Conservation (phyloP, 2,797 vertebrate species). For the Hydrocynus forskahlii region DNA sequence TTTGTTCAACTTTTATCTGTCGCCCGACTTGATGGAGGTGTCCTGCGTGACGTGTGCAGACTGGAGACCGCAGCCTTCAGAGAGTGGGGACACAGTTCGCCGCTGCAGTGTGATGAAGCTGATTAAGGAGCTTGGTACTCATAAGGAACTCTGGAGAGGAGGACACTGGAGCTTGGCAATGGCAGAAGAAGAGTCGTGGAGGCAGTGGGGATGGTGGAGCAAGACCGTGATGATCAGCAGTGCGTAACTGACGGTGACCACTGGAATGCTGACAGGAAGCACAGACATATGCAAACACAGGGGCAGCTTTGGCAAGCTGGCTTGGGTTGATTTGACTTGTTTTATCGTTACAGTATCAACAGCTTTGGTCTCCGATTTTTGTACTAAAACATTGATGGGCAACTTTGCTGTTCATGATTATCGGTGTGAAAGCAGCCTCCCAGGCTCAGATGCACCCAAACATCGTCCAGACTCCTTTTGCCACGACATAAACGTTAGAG, state of each 20-base stretch:
- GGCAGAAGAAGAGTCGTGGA: not conserved
- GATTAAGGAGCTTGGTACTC: constrained; percentile 42
- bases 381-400: too few species aligned
- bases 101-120: constrained; percentile 46
- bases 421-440: too few species aligned
- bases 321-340: too few species aligned
- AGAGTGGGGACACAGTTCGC: constrained; percentile 22
- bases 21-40: not conserved
- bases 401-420: too few species aligned
- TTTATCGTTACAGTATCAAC: too few species aligned
- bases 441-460: too few species aligned
- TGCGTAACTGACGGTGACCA: not conserved
- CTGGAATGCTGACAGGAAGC: not conserved
- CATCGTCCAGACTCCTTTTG: too few species aligned
- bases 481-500: too few species aligned
- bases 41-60: constrained; percentile 19
- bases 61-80: not conserved
- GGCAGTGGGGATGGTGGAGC: not conserved
- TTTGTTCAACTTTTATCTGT: constrained; percentile 45
- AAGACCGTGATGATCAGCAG: not conserved
- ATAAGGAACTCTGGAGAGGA: constrained; percentile 36
- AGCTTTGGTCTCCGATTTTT: too few species aligned
- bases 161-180: constrained; percentile 5
- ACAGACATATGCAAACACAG: too few species aligned
- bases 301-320: not conserved